Base-by-base conservation (phyloP, 2,113 vertebrate species). In the Plotosus lineatus region DNA sequence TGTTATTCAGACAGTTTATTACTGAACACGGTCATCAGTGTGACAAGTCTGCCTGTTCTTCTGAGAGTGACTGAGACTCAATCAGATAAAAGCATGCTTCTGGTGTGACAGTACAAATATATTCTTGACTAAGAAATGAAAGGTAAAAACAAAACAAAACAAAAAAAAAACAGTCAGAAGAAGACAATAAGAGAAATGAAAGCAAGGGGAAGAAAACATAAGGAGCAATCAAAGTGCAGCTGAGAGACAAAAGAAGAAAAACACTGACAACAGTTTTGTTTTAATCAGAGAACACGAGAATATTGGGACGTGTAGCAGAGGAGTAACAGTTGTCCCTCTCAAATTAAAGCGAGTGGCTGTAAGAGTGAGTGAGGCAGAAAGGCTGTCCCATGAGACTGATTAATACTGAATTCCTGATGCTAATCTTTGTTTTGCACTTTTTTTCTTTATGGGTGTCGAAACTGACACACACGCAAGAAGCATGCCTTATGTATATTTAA, bases 351-450 rank as follows among this genome's bases (percentile, higher is more conserved):
- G 31, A 75, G 61, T 48, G 51, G 51, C 78, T 80, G 28, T 26
- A 44, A 78, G 42, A 38, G 38, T 46, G 73, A n/a, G 69, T 36
- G 61, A 56, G 74, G 7, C 53, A 28, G 44, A 65, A 38, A 66
- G 71, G n/a, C 28, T 40, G 61, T 84, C 87, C 84, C 85, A 50
- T 1, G 87, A 82, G 87, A 83, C 85, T 86, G 84, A 88, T 88
- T 88, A 88, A 88, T 85, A 83, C 80, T 79, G 75, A 83, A 85
- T 78, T 84, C 84, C 84, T 85, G 84, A 88, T 88, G 87, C 83
- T 85, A 85, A 86, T 88, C 85, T 86, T 88, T 86, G 85, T 81
- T 85, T 88, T 87, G 82, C 83, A 79, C 77, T 79, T 83, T 82
- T 85, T 84, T 80, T 75, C 53, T 77, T 80, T 83, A 83, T 72